A percentile compares a stretch with the other conserved stretches of the same genome.
phyloP scores from a whole-genome alignment of 2,888 invertebrate genomes.

The Atethmia centrago region DNA sequence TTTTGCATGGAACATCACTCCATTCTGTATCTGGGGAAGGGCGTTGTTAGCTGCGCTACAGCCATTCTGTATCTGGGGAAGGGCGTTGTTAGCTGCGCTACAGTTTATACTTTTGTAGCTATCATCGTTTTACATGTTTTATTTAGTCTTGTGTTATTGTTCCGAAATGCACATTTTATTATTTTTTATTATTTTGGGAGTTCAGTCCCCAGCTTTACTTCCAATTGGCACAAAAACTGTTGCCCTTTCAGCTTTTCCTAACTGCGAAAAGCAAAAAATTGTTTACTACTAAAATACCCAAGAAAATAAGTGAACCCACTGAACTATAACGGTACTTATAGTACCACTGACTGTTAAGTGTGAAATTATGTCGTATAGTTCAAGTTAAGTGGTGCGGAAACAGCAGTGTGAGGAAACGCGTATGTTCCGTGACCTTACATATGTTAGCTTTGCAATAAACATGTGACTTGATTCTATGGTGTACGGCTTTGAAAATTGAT shows the following conservation, averaged over 20 bases:
- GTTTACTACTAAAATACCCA: not conserved
- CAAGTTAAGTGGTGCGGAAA: constrained; percentile 61
- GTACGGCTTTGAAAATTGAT: not conserved
- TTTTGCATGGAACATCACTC: too few relatives aligned
- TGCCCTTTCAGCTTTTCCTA: not conserved
- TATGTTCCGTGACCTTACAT: constrained; percentile 43
- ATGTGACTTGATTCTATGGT: not conserved
- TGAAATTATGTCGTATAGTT: constrained; percentile 51
- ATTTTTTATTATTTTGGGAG: too few relatives aligned
- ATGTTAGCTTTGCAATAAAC: constrained; percentile 26
- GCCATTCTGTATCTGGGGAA: too few relatives aligned
- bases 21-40: too few relatives aligned
- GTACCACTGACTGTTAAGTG: constrained; percentile 52
- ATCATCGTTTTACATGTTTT: too few relatives aligned
- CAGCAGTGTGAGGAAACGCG: constrained; percentile 27
- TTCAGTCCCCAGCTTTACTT: too few relatives aligned
- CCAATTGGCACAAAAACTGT: not conserved
- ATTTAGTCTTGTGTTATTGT: too few relatives aligned
- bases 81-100: too few relatives aligned
- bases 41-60: too few relatives aligned
- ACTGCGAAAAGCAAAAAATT: not conserved
- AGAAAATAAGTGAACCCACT: not conserved
- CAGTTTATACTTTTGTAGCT: too few relatives aligned
- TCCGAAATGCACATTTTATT: too few relatives aligned
- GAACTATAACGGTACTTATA: constrained; percentile 29